Percentiles rank a stretch among this genome's conserved stretches.
Conservation (phyloP, 2,797 vertebrate genomes). For the Gymnoscopelus braueri region DNA sequence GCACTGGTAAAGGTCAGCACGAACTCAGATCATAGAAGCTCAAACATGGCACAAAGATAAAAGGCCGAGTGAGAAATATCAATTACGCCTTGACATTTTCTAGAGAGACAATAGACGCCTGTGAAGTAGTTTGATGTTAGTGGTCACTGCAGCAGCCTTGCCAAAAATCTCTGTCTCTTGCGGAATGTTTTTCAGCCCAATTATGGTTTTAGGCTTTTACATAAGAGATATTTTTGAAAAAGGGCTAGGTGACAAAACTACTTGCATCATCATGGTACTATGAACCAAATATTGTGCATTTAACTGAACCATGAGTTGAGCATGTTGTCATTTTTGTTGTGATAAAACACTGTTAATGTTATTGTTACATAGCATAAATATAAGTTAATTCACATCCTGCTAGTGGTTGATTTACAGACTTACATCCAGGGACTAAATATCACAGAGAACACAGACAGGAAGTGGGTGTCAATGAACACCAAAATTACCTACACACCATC, state of each 20-base stretch:
- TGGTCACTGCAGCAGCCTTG: conserved; percentile 34
- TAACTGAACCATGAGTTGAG: conserved; percentile 33
- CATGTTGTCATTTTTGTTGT: conserved; percentile 44
- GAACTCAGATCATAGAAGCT: conserved; percentile 77
- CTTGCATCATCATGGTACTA: conserved; percentile 10
- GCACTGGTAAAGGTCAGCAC: conserved; percentile 78
- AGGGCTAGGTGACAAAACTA: no score
- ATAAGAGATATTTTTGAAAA: no score
- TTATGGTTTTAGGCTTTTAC: background rate
- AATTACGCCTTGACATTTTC: conserved; percentile 84
- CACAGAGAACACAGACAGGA: no score
- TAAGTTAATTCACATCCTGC: no score
- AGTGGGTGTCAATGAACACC: no score
- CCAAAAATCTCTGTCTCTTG: conserved; percentile 38
- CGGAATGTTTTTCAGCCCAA: conserved; percentile 8
- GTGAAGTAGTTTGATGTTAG: conserved; percentile 54
- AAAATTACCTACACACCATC: no score
- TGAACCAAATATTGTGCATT: conserved; percentile 26
- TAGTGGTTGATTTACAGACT: no score
- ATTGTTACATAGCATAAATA: no score
- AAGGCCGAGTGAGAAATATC: conserved; percentile 77
- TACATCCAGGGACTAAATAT: no score
- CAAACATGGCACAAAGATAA: conserved; percentile 78
- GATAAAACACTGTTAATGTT: conserved; percentile 20
- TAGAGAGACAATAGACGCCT: conserved; percentile 74